Evolutionary conservation across 64 coral and sea anemone species (phyloP).

Genomic region (Acropora tenuis): DNA sequence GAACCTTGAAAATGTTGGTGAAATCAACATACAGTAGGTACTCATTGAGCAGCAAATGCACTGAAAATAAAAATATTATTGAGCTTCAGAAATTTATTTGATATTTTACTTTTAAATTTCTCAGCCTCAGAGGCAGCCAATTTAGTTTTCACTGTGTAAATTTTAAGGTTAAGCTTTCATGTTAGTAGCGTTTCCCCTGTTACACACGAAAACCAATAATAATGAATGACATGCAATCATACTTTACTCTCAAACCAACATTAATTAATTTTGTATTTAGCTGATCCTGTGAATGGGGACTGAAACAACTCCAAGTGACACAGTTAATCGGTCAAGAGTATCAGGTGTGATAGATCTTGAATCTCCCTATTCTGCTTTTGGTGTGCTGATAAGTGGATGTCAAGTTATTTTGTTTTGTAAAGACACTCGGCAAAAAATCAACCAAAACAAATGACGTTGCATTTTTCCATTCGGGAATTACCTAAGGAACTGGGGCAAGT

Average conservation of each 20-base stretch:
- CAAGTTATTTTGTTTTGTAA: constrained; percentile 3
- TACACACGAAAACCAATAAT: neutral
- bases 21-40: too few relatives aligned
- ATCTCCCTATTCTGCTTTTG: neutral
- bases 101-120: constrained; percentile 1
- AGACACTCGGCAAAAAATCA: constrained; percentile 1
- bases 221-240: neutral
- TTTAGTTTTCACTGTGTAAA: neutral
- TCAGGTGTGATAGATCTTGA: neutral
- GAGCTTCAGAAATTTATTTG: neutral
- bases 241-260: neutral
- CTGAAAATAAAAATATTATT: neutral
- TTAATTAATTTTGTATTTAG: neutral
- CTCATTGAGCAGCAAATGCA: constrained; percentile 7
- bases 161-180: neutral
- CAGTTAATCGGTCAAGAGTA: neutral
- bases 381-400: neutral
- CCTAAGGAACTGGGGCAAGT: too few relatives aligned
- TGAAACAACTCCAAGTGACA: neutral
- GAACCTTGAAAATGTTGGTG: neutral
- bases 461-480: too few relatives aligned
- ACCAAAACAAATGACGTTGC: neutral
- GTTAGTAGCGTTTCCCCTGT: neutral
- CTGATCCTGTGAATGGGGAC: constrained; percentile 4
- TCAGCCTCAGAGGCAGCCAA: neutral